phyloP scores from a whole-genome alignment of 2,888 invertebrate genomes.

The Calameuta filiformis region DNA sequence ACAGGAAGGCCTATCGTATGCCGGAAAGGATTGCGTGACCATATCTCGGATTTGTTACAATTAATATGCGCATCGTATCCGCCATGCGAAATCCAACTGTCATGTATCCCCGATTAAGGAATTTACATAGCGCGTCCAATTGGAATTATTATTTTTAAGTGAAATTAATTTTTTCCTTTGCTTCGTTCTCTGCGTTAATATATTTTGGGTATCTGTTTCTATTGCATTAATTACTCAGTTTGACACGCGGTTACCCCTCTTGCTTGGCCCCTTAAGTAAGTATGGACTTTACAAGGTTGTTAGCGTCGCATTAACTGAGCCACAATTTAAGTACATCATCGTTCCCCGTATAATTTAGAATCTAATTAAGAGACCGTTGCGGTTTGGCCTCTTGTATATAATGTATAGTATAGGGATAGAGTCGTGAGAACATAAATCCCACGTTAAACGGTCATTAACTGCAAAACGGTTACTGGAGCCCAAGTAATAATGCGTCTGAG shows the following conservation, averaged over 20 bases:
- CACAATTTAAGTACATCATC: constrained; percentile 15
- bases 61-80: constrained; percentile 25
- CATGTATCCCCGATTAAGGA: too few relatives aligned
- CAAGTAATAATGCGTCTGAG: too few relatives aligned
- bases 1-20: too few relatives aligned
- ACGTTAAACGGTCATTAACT: constrained; percentile 25
- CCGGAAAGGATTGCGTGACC: constrained; percentile 26
- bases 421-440: constrained; percentile 22
- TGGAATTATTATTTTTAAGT: too few relatives aligned
- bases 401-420: background rate
- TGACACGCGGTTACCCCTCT: too few relatives aligned
- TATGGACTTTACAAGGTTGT: too few relatives aligned
- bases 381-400: constrained; percentile 1
- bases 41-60: constrained; percentile 16
- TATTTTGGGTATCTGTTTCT: too few relatives aligned
- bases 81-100: constrained; percentile 7
- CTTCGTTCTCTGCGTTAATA: too few relatives aligned
- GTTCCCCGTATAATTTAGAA: constrained; percentile 26
- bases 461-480: constrained; percentile 19
- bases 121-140: too few relatives aligned
- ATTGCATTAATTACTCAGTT: too few relatives aligned
- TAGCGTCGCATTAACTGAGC: background rate
- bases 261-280: too few relatives aligned
- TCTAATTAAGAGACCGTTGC: constrained; percentile 26
- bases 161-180: too few relatives aligned